Evolutionary conservation across 2,113 vertebrate genomes (phyloP), one percentile per base, ranked within the genome.

Genomic region (Zapus hudsonius): DNA sequence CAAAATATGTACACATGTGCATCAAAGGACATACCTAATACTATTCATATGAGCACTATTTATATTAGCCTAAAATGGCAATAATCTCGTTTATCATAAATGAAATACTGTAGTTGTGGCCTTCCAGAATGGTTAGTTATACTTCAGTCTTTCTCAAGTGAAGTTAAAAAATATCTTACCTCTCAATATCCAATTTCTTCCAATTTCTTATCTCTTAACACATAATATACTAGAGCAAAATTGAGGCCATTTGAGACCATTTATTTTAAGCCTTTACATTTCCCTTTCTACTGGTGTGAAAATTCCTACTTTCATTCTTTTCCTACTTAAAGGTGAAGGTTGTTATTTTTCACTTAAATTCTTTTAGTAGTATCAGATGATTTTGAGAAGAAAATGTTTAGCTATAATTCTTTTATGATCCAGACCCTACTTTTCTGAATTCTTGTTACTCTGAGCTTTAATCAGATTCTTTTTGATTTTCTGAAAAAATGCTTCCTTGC

Each of bases 331-430:
- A 31, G 25, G 33, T 38, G 70, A 83, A 88, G 12, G 17, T 79
- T 87, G 16, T 64, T 92, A 22, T 63, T 92, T 64, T 16, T 64
- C 73, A 59, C 52, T 92, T 90, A 52, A 87, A 84, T 40, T 86
- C 20, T 83, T 8, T 64, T 57, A 52, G 29, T 93, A 29, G 36
- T 85, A 70, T 83, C n/a, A 88, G 47, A 40, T 55, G 40, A 70
- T 61, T 74, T 90, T 95, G 15, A 83, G 74, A 82, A 63, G 88
- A 74, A 73, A 92, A 42, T 61, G 27, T 87, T 89, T 73, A 86
- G 40, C 44, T 38, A 42, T 61, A 57, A 44, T 67, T 40, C 25
- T 73, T 33, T 44, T 61, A 11, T 84, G 80, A 67, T 31, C 20
- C 31, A 64, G 64, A 66, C 7, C 9, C 15, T 76, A 9, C 38